These are phyloP conservation scores for Tricholauxania praeusta DNA, from an alignment of 2,888 invertebrate genomes.

Conservation along the genomic window DNA sequence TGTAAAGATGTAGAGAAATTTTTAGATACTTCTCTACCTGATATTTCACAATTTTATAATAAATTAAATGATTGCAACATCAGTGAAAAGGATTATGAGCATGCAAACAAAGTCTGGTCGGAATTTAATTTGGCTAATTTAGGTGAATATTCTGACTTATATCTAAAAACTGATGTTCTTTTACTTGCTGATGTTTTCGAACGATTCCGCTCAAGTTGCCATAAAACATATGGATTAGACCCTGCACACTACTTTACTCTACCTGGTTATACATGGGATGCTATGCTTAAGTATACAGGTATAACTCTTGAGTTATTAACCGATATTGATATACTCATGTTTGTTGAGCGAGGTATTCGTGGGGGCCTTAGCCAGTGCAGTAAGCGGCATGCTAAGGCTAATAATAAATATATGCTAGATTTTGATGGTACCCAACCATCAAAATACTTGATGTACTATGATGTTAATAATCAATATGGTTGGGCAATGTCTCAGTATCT, in stretches of 20 bases:
- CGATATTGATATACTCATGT: neutral
- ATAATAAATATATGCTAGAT: neutral
- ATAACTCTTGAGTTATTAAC: conserved; percentile 8
- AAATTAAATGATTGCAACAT: neutral
- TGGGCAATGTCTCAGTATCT: conserved; percentile 57
- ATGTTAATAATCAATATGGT: conserved; percentile 44
- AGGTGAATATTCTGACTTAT: conserved; percentile 18
- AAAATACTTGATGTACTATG: conserved; percentile 56
- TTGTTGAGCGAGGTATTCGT: neutral
- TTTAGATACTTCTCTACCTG: neutral
- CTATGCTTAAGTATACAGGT: neutral
- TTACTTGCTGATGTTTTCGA: conserved; percentile 32
- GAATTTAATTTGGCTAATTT: neutral
- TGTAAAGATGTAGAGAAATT: neutral
- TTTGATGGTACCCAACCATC: neutral
- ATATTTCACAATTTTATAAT: neutral
- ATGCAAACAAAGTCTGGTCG: neutral
- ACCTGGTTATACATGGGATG: neutral
- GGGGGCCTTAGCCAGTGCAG: neutral
- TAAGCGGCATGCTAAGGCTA: neutral
- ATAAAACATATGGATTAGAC: conserved; percentile 25
- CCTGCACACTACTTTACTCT: neutral
- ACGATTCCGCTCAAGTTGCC: conserved; percentile 8
- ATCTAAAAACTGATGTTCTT: conserved; percentile 23
- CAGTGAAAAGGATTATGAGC: neutral